Base-by-base conservation (phyloP, 2,113 vertebrate species). In the Synchiropus splendidus region DNA sequence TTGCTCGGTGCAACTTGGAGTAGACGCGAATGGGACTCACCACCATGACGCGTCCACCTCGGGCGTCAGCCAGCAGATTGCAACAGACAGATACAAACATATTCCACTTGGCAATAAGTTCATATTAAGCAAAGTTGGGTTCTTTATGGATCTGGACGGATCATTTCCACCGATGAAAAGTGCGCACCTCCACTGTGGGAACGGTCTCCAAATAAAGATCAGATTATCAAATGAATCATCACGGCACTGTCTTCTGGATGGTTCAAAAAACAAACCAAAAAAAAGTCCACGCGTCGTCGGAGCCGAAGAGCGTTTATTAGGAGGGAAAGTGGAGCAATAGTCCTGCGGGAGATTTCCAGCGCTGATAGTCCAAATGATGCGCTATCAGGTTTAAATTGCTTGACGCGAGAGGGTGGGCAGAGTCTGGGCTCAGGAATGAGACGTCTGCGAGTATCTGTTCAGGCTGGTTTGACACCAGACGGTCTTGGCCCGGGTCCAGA, bases 11-110 rank as follows among this genome's bases (percentile, higher is more conserved):
- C n/a, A n/a, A 27, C 8, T 8, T 27, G 21, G 4, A 2, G 15
- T n/a, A 50, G 10, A 18, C 31, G 31, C 0, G 16, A 9, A 9
- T 1, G 3, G 4, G 1, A 83, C 92, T 90, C 76, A 94, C 94
- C 94, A 96, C 92, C 92, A 96, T 85, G 92, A 92, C 71, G 90
- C 89, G 63, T 87, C 81, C 79, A 91, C 87, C 57, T 80, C 83
- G 32, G 89, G 86, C 67, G 80, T 79, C 69, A 87, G 69, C 86
- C 89, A 90, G 81, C 87, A 80, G 71, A 89, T 51, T 60, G 85
- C 73, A 50, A 88, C 79, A 61, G 83, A 86, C 54, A 91, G 72
- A 82, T 83, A 86, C 64, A 90, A 80, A 77, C 88, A 92, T 80
- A 90, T 72, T 80, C 88, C 89, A 75, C 82, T 57, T 64, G 86